Percentiles rank a stretch among this genome's conserved stretches.
phyloP scores from a whole-genome alignment of 2,113 vertebrate species.

The Caracal caracal region DNA sequence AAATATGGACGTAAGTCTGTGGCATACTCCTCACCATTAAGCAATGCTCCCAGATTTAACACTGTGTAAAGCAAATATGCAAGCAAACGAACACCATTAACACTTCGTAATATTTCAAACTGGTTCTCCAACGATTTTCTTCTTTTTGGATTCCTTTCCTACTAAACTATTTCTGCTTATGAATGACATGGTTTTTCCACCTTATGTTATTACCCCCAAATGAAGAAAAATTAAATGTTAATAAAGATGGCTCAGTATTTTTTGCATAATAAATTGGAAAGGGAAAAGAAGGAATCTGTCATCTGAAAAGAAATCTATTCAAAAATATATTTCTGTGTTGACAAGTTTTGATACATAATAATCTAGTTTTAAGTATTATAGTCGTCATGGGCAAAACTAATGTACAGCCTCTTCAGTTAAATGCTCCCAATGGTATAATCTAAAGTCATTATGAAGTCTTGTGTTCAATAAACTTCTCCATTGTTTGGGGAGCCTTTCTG shows the following conservation, averaged over 20 bases:
- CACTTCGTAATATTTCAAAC: background rate
- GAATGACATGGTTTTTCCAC: background rate
- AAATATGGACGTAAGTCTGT: background rate
- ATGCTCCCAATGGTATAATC: slow-evolving; percentile 43
- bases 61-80: background rate
- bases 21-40: background rate
- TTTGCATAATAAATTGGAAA: slow-evolving; percentile 2
- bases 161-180: background rate
- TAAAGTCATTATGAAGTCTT: slow-evolving; percentile 34
- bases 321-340: slow-evolving; percentile 11
- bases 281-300: background rate
- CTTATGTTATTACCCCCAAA: background rate
- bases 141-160: background rate
- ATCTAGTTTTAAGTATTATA: background rate
- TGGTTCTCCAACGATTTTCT: background rate
- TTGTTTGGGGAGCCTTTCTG: background rate
- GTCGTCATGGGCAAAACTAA: slow-evolving; percentile 50
- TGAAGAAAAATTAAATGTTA: slow-evolving; percentile 10
- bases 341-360: background rate
- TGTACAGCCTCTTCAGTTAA: background rate
- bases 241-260: background rate
- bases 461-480: background rate
- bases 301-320: background rate
- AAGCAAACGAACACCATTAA: background rate
- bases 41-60: background rate